Evolutionary conservation across 2,113 vertebrate species (phyloP), one percentile per base, ranked within the genome.

Genomic region (Centropus bengalensis): DNA sequence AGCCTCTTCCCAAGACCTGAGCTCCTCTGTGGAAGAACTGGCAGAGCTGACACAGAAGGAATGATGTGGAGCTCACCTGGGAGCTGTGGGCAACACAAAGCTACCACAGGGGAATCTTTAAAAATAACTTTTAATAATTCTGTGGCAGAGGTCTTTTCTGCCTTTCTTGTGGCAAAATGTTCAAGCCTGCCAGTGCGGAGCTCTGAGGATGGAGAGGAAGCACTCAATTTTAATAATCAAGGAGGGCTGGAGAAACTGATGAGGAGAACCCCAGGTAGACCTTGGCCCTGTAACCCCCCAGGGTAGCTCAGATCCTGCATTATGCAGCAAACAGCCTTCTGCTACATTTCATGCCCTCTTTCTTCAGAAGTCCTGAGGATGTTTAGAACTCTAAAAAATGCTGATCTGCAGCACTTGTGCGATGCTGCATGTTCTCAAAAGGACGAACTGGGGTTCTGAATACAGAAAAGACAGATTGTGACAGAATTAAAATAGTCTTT

Each of bases 311-410:
- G 54, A 36, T 74, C 71, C 47, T 1, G 3, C 45, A 36, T 22
- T 12, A 67, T 3, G 2, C 74, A 30, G 70, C 77, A 75, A 69
- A 60, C 44, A 76, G 63, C 55, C 68, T 90, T 45, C 90, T 62
- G 71, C 47, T n/a, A 4, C 42, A 54, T 27, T 83, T 95, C 70
- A 66, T 21, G 12, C 87, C 63, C 75, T 87, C 95, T 20, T 86
- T 82, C 55, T 93, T 74, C 91, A 76, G 10, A 83, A 91, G 79
- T 80, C 71, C 71, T 40, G 32, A 44, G 75, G 85, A 95, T 68
- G 60, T 83, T 93, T 6, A 75, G 33, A 79, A 90, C 47, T 23
- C 38, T 71, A 64, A 93, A 93, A 89, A 89, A 59, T 4, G 82
- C 91, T 95, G 84, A 93, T 24, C 52, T 0, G 24, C 60, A 82